Evolutionary conservation across 2,113 vertebrate genomes (phyloP).

Genomic region (Antechinus flavipes): DNA sequence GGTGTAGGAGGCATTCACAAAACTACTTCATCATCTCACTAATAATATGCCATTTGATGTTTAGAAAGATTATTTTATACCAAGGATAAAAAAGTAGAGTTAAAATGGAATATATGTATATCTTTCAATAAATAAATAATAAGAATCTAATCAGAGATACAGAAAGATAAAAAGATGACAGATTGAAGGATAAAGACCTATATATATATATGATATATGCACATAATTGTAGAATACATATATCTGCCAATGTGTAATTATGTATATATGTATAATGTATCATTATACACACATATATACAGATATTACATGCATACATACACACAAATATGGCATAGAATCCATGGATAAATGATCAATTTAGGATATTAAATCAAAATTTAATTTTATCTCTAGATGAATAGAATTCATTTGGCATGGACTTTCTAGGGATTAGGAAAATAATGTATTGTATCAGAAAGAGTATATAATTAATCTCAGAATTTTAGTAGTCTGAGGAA

Average conservation of each 20-base stretch:
- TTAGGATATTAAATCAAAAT: neutral
- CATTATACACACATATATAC: no score
- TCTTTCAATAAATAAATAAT: neutral
- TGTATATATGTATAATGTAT: neutral
- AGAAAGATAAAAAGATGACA: neutral
- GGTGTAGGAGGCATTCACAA: neutral
- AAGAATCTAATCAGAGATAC: neutral
- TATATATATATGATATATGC: neutral
- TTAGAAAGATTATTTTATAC: neutral
- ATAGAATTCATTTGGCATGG: neutral
- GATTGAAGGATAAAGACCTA: neutral
- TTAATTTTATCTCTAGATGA: neutral
- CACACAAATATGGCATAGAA: neutral
- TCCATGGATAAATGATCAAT: neutral
- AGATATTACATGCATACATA: neutral
- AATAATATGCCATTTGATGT: neutral
- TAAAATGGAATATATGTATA: neutral
- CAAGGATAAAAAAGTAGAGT: neutral
- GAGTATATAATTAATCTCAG: neutral
- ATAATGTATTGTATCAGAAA: neutral
- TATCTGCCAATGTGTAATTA: neutral
- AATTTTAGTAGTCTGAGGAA: neutral
- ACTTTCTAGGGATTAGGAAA: neutral
- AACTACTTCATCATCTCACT: neutral
- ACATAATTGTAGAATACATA: neutral